Base-by-base conservation (phyloP, 2,113 vertebrate genomes). In the Gobius niger region DNA sequence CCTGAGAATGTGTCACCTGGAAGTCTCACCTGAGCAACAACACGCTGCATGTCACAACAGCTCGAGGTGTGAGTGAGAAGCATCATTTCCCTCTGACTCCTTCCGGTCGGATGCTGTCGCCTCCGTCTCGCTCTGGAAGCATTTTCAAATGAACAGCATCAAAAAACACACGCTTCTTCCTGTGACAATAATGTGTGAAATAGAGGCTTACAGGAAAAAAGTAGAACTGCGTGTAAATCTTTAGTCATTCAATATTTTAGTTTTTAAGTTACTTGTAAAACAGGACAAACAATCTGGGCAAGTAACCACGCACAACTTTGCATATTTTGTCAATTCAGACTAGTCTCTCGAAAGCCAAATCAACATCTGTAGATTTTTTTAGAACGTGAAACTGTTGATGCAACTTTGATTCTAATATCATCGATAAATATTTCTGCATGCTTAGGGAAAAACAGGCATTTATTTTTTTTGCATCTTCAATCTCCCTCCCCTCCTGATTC, bases 101-200 rank as follows among this genome's bases (percentile, higher is more conserved):
- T 73, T 73, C 63, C 67, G 74, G 69, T 49, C 67, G 24, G n/a
- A 63, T 41, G 57, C 44, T 54, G 24, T 44, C 41, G 61, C 72
- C 68, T 14, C 49, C 7, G 40, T 86, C 88, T 86, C 89, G 44
- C 42, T 77, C 24, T 24, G 24, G 87, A 90, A 78, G 85, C 82
- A 65, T 83, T 92, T 52, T 91, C 90, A 82, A 85, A 79, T 83
- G 72, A 89, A 88, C 80, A 59, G 73, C 89, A 83, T 89, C 88
- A 88, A 88, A 90, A 88, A 88, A 90, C 88, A 0, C 24, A 89
- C 84, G 85, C 85, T 83, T 73, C 81, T 80, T 88, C 74, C 82
- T 83, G 78, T 75, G 76, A 67, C 7, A 70, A 72, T 81, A 82
- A 81, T 73, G 78, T 82, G 71, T 67, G 44, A 70, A 78, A 67